phyloP scores from a whole-genome alignment of 64 coral and sea anemone genomes.

The Cladopsammia gracilis region DNA sequence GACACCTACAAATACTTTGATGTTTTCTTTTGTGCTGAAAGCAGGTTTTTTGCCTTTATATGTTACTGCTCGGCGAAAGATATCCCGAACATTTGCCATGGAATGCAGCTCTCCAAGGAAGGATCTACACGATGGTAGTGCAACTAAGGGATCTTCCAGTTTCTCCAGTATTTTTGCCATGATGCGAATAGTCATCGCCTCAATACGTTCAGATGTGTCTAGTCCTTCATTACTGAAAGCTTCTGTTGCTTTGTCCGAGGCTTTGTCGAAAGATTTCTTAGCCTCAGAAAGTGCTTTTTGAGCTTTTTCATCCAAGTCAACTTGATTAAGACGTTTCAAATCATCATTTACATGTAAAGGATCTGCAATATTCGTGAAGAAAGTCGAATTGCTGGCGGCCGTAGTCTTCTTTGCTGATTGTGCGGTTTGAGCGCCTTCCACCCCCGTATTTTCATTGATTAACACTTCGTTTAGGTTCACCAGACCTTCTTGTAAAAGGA shows the following conservation, averaged over 20 bases:
- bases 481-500: neutral
- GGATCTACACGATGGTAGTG: neutral
- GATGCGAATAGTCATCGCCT: neutral
- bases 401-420: too few species aligned
- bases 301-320: neutral
- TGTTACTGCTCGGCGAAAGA: neutral
- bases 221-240: neutral
- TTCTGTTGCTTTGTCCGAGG: neutral
- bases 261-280: neutral
- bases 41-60: neutral
- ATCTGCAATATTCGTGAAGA: neutral
- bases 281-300: neutral
- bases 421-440: neutral
- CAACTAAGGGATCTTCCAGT: neutral
- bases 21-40: too few species aligned
- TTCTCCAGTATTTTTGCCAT: neutral
- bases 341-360: neutral
- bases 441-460: neutral
- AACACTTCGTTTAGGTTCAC: neutral
- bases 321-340: neutral
- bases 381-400: neutral
- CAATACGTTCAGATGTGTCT: neutral
- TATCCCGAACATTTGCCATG: neutral
- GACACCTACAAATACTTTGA: constrained; percentile 9
- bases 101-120: neutral